Evolutionary conservation across 2,888 invertebrate species (phyloP).

Genomic region (Rhopalosiphum nymphaeae): DNA sequence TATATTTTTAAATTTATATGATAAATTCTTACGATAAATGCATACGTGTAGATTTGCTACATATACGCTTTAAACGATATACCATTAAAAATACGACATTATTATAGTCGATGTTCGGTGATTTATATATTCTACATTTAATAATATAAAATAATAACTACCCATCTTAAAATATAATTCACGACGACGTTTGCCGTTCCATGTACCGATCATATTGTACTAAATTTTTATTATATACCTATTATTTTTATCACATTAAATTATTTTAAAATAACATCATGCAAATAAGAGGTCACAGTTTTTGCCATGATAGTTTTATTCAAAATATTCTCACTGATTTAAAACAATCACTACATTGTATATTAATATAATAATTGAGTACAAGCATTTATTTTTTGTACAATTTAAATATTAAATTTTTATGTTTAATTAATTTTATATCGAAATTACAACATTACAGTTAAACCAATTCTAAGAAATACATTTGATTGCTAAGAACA

Average conservation of each 20-base stretch:
- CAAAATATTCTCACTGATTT: not conserved
- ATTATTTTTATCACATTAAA: not conserved
- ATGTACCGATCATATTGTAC: not conserved
- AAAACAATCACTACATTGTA: not conserved
- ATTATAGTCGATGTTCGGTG: not conserved
- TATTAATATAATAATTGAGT: not conserved
- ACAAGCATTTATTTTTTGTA: not conserved
- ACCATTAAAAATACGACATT: not conserved
- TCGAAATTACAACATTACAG: not conserved
- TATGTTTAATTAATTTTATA: not conserved
- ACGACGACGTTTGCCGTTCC: not conserved
- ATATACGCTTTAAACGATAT: not conserved
- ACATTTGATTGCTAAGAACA: not conserved
- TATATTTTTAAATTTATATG: conserved; percentile 14
- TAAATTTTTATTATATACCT: not conserved
- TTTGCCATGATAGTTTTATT: too few species aligned
- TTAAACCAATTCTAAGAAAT: not conserved
- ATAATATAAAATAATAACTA: not conserved
- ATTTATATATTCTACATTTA: not conserved
- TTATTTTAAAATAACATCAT: not conserved
- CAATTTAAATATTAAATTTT: not conserved
- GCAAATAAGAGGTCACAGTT: not conserved
- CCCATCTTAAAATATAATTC: not conserved
- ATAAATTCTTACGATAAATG: not conserved
- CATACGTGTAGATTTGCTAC: not conserved